Evolutionary conservation across 2,797 vertebrate genomes (phyloP), one percentile per base, ranked within the genome.

Genomic region (Danio albolineatus): DNA sequence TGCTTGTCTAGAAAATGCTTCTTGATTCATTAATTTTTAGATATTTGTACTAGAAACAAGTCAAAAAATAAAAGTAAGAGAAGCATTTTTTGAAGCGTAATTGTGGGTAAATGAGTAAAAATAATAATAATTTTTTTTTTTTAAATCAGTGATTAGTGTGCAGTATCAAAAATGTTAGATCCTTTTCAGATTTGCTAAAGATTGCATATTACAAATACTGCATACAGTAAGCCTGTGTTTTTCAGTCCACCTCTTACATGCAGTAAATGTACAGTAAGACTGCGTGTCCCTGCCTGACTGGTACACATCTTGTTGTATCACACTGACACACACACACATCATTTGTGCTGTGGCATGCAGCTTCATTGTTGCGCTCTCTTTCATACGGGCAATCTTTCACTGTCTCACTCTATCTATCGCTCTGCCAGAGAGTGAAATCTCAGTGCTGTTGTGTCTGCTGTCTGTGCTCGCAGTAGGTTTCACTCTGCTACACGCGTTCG

Each of bases 291-390:
- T 65, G 28, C 39, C 73, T 16, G 59, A 61, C 73, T 48, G 13
- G 46, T 60, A 60, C 71, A 48, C n/a, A 59, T 53, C 14, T 48
- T 2, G 14, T 17, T n/a, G 10, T 44, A 2, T 21, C 56, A 54
- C 48, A 38, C 41, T 46, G 19, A 57, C 57, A 46, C 60, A 10
- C 62, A 41, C 64, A 36, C 38, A 51, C 64, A 69, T 43, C 7
- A 6, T 62, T 80, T 64, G 69, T 73, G 60, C 78, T 56, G 51
- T 64, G 76, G 21, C 61, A 73, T 53, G 75, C 61, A 82, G 59
- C 69, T 66, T 73, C 57, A 77, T 78, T 82, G 69, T 82, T 78
- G 53, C 69, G 44, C 41, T 7, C 53, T 67, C 53, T 49, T 49
- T 59, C 21, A 69, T 57, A 19, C 53, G 21, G 41, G 39, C 38